Base-by-base conservation (phyloP, 2,797 vertebrate genomes). In the Pteronotus mesoamericanus region DNA sequence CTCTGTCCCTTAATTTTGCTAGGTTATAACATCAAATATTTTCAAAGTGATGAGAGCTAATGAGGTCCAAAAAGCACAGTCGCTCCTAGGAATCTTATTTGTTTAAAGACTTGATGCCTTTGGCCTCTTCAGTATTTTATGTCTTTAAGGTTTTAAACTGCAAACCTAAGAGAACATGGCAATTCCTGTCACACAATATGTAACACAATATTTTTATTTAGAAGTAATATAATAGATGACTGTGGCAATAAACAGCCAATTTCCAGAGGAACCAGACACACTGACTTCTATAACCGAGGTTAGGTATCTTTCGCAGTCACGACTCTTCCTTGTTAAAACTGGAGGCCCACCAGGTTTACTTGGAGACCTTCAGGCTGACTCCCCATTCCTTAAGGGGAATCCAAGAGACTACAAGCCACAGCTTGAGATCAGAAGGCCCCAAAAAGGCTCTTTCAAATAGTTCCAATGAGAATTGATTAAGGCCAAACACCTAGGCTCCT, bases 81-180 rank as follows among this genome's bases (percentile, higher is more conserved):
- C 71, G 29, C 29, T 46, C 37, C 24, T 44, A 34, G 59, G 75
- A 86, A 96, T 78, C 93, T 78, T 79, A 39, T 95, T 94, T 91
- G 77, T n/a, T 72, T 96, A 51, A 51, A 66, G 82, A 90, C 18
- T 44, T 34, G n/a, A 42, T 12, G 26, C 18, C 46, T 86, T 94
- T 86, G n/a, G 74, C 32, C 46, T 78, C 64, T 18, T 93, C 2
- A 2, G 9, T 48, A 57, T 68, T 94, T 91, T 16, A 61, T 26
- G 11, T 37, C 68, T 94, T 69, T 14, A 83, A 64, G 39, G 4
- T 29, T 89, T 91, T 92, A 95, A 95, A 94, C 59, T 1, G 2
- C 46, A 69, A 61, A 64, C 34, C 37, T 71, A 74, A 84, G 24
- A 83, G 83, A 82, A 83, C 34, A 32, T 71, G 48, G 57, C 18